A percentile compares a stretch with the other conserved stretches of the same genome.
Conservation (phyloP, 2,888 invertebrate genomes). For the Spilarctia lutea region DNA sequence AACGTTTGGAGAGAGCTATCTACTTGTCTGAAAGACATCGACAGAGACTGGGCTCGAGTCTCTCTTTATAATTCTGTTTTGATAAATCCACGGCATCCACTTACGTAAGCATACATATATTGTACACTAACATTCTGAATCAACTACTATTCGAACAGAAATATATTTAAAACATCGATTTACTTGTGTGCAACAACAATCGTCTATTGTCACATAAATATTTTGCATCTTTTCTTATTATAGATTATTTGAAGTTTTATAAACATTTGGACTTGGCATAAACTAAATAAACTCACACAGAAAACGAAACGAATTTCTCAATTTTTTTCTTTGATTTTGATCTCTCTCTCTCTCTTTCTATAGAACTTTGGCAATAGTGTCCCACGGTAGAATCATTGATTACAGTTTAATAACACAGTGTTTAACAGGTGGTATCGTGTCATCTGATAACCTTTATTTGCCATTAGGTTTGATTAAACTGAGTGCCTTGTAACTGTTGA, state of each 20-base stretch:
- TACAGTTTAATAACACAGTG: background rate
- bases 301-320: background rate
- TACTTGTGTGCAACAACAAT: background rate
- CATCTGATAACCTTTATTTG: background rate
- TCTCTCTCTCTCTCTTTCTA: background rate
- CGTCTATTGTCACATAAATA: background rate
- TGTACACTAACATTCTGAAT: background rate
- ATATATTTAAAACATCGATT: background rate
- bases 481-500: background rate
- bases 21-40: slow-evolving; percentile 71
- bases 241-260: background rate
- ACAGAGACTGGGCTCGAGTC: slow-evolving; percentile 69
- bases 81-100: slow-evolving; percentile 70
- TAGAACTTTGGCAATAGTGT: background rate
- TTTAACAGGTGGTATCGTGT: background rate
- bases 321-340: too few relatives aligned
- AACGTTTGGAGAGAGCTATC: slow-evolving; percentile 76
- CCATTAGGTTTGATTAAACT: background rate
- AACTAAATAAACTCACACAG: background rate
- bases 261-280: background rate
- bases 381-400: background rate
- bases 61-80: slow-evolving; percentile 71
- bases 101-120: slow-evolving; percentile 62
- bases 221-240: background rate
- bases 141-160: background rate